Conservation (phyloP, 2,888 invertebrate genomes). For the Heliconius hortense region DNA sequence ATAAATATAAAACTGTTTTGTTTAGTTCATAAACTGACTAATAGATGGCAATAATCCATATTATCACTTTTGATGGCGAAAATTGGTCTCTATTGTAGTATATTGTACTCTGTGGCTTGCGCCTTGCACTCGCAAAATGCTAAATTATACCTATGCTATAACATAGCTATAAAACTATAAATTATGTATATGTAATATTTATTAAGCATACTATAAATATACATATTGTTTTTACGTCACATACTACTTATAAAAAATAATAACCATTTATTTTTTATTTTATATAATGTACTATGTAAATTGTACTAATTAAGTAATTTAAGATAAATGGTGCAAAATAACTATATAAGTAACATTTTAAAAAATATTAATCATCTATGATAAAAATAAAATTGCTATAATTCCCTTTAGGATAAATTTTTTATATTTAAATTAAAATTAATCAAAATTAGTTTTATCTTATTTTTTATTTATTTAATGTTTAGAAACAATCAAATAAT, state of each 20-base stretch:
- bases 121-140: constrained; percentile 11
- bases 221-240: background rate
- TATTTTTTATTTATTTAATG: background rate
- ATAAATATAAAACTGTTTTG: too few species aligned
- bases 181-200: background rate
- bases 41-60: too few species aligned
- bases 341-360: background rate
- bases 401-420: background rate
- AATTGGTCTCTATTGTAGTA: too few species aligned
- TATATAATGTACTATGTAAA: background rate
- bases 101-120: background rate
- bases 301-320: background rate
- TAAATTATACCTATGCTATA: background rate
- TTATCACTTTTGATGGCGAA: too few species aligned
- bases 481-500: background rate
- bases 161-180: background rate
- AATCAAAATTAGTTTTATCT: background rate
- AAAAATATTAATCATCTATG: background rate
- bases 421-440: background rate
- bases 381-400: background rate
- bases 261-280: background rate
- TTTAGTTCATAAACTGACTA: too few species aligned
- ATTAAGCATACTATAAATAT: background rate
- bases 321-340: background rate
- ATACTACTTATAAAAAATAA: background rate